These are phyloP conservation scores for Mionectes macconnelli DNA, from an alignment of 2,113 vertebrate species.

Conservation along the genomic window DNA sequence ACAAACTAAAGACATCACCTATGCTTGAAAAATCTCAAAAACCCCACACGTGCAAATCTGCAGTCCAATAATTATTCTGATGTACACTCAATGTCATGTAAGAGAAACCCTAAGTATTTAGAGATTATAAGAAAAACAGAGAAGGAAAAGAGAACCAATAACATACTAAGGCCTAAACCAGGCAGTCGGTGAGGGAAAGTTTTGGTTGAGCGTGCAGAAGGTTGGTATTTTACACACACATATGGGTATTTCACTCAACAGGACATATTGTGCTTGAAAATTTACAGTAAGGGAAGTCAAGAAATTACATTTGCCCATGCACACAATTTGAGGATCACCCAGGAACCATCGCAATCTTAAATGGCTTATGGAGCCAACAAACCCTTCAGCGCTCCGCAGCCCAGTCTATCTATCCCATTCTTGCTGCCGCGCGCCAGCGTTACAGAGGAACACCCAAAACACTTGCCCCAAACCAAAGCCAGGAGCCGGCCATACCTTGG, in stretches of 20 bases:
- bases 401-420: background rate
- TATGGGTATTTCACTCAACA: background rate
- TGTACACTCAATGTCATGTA: accelerated
- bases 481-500: background rate
- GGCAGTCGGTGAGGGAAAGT: background rate
- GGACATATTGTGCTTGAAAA: accelerated
- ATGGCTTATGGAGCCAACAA: accelerated
- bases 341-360: background rate
- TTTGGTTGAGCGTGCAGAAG: background rate
- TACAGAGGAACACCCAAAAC: background rate
- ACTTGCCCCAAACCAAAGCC: accelerated
- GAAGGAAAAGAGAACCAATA: background rate
- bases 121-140: background rate
- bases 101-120: background rate
- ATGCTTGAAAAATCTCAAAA: background rate
- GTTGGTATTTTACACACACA: background rate
- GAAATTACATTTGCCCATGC: accelerated
- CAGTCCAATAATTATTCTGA: background rate
- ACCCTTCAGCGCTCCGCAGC: background rate
- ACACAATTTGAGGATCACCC: accelerated
- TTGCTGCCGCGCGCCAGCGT: background rate
- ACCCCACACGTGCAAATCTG: accelerated
- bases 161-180: background rate
- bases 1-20: background rate
- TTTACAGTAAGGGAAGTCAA: background rate